Evolutionary conservation across 2,888 invertebrate genomes (phyloP).

Genomic region (Noctua pronuba): DNA sequence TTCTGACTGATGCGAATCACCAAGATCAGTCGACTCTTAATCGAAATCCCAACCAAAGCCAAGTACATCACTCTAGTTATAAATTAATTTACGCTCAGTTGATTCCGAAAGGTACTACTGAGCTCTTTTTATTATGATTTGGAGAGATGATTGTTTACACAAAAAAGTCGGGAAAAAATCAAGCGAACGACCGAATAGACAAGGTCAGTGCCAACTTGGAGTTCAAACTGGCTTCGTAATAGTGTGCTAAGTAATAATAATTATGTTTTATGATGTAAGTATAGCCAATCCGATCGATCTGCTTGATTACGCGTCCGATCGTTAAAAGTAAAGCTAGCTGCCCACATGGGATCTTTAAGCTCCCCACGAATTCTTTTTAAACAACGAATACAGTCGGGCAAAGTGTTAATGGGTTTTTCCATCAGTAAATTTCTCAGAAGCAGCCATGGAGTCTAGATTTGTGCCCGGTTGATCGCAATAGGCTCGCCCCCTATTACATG

Average conservation of each 20-base stretch:
- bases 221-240: conserved; percentile 37
- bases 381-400: not conserved
- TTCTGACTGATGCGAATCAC: not conserved
- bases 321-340: conserved; percentile 11
- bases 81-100: conserved; percentile 58
- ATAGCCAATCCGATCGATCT: conserved; percentile 2
- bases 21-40: not conserved
- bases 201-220: conserved; percentile 61
- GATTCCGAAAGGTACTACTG: conserved; percentile 51
- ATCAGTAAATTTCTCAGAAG: no score
- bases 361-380: not conserved
- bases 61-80: not conserved
- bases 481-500: no score
- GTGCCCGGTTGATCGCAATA: no score
- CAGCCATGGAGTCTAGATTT: no score
- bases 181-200: conserved; percentile 67
- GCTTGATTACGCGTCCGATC: conserved; percentile 10
- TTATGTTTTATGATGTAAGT: conserved; percentile 26
- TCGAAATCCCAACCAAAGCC: not conserved
- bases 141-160: conserved; percentile 40
- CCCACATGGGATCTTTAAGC: conserved; percentile 7
- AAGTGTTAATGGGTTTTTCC: no score
- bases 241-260: conserved; percentile 38
- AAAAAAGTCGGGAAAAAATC: conserved; percentile 53
- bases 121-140: conserved; percentile 57